These are phyloP conservation scores for Ivindomyrus marchei DNA, from an alignment of 2,113 vertebrate species.

Conservation along the genomic window DNA sequence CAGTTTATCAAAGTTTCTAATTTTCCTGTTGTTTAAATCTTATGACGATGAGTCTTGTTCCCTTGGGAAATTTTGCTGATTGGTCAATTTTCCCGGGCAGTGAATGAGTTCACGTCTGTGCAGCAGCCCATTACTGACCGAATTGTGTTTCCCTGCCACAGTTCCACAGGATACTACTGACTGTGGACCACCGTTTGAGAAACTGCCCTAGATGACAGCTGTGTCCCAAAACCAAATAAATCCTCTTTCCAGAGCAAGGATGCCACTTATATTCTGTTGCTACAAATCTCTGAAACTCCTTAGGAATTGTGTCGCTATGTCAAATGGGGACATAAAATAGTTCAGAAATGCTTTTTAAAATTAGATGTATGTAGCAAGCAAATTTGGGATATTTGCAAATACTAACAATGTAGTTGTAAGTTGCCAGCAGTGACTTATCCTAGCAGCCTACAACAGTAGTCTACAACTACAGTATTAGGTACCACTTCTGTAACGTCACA, in stretches of 20 bases:
- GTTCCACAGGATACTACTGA: not conserved
- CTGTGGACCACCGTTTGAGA: not conserved
- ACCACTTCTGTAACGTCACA: not conserved
- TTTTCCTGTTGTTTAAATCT: not conserved
- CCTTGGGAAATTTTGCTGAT: not conserved
- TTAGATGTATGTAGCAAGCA: not conserved
- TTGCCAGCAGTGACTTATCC: not conserved
- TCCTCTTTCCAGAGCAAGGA: not conserved
- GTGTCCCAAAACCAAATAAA: not conserved
- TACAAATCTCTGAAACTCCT: not conserved
- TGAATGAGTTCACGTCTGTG: not conserved
- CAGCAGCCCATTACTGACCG: not conserved
- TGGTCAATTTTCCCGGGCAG: not conserved
- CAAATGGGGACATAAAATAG: not conserved
- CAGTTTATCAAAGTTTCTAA: not conserved
- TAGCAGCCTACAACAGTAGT: not conserved
- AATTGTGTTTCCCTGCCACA: not conserved
- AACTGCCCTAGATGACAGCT: not conserved
- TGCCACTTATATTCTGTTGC: not conserved
- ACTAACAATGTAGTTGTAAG: not conserved
- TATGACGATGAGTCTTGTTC: not conserved
- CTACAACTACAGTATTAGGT: not conserved
- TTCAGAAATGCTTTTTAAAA: not conserved
- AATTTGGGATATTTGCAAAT: not conserved
- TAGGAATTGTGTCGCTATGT: not conserved